Evolutionary conservation across 2,888 invertebrate species (phyloP).

Genomic region (Orchestes rusci): DNA sequence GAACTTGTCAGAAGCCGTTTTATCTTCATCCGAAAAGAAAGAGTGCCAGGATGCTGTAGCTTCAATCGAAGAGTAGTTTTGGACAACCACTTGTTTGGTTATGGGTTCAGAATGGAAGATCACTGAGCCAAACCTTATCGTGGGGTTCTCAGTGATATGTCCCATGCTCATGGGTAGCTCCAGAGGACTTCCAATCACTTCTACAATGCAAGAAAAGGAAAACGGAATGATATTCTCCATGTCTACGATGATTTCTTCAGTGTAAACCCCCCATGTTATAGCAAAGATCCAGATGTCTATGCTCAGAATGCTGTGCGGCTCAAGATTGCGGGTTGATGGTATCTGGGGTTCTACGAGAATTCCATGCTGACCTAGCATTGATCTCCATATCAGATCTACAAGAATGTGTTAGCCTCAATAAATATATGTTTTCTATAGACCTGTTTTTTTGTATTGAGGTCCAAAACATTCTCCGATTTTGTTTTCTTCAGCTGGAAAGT

Average conservation of each 20-base stretch:
- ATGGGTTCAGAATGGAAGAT: too few species aligned
- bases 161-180: constrained; percentile 39
- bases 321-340: constrained; percentile 32
- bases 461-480: constrained; percentile 17
- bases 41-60: constrained; percentile 30
- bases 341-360: constrained; percentile 37
- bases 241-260: constrained; percentile 42
- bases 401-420: constrained; percentile 9
- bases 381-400: constrained; percentile 35
- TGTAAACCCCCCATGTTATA: constrained; percentile 45
- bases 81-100: too few species aligned
- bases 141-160: constrained; percentile 32
- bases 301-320: constrained; percentile 30
- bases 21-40: constrained; percentile 13
- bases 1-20: constrained; percentile 3
- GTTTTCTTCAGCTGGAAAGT: constrained; percentile 31
- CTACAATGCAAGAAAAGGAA: constrained; percentile 38
- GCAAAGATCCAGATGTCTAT: constrained; percentile 42
- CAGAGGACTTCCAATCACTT: constrained; percentile 40
- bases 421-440: constrained; percentile 11
- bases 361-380: constrained; percentile 34
- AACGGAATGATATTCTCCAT: constrained; percentile 39
- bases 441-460: constrained; percentile 18
- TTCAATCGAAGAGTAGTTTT: constrained; percentile 28
- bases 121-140: constrained; percentile 23